Evolutionary conservation across 2,113 vertebrate genomes (phyloP), one percentile per base, ranked within the genome.

Genomic region (Xenopus laevis): DNA sequence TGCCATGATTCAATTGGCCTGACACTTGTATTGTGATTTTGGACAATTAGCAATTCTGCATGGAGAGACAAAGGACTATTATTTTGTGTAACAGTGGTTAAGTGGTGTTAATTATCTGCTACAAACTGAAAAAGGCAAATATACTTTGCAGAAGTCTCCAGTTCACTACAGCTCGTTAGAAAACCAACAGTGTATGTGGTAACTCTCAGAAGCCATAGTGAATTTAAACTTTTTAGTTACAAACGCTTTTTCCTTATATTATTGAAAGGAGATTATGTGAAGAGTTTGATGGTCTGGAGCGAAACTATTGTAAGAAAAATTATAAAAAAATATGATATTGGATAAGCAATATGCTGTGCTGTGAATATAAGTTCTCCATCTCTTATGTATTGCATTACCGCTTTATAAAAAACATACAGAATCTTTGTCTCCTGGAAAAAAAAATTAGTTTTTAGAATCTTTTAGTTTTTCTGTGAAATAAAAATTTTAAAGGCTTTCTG

Each of bases 41-140:
- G 50, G 40, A 65, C 71, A 72, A 53, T 72, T 72, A 65, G 15
- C 62, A 73, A 40, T 65, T 65, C 50, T 45, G 60, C 9, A 12
- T 17, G 63, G 58, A 16, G 10, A 74, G 72, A 74, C 64, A 74
- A 74, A 74, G 52, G 52, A 59, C 63, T 67, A 66, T 74, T 72
- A 52, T 72, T 74, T 30, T n/a, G 10, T 74, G 15, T 12, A 27
- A 30, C 5, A 27, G 21, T 18, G 21, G 20, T 66, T 66, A 58
- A 74, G 40, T 74, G 20, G 12, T 59, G 53, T 59, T 59, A 67
- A 47, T 52, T 67, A 63, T 4, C 53, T 58, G 17, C 12, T 59
- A 30, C 20, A 67, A 59, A 18, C 52, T 44, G 63, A 57, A 7
- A n/a, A 13, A 57, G 50, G 9, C 33, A 50, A 45, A 71, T 21